Conservation (phyloP, 2,113 vertebrate species). For the Myodes glareolus region DNA sequence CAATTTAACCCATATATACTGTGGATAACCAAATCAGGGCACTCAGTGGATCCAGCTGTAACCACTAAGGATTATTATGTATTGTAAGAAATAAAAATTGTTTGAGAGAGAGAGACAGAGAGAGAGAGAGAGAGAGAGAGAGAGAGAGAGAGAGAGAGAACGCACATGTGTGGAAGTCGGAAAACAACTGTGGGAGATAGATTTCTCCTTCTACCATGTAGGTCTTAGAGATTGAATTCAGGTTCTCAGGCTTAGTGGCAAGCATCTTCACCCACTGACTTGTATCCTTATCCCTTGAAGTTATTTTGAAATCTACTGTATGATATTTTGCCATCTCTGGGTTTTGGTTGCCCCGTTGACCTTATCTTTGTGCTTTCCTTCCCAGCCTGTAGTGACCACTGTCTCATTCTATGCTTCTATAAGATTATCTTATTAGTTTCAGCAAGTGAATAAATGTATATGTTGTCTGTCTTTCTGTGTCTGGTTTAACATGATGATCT, state of each 20-base stretch:
- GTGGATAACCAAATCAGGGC: neutral
- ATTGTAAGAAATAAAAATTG: neutral
- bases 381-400: neutral
- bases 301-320: neutral
- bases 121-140: no score
- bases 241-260: neutral
- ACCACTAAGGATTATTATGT: neutral
- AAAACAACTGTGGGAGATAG: neutral
- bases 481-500: neutral
- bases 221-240: neutral
- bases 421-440: neutral
- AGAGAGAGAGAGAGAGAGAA: no score
- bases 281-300: no score
- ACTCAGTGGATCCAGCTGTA: no score
- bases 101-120: neutral
- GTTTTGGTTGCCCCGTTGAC: neutral
- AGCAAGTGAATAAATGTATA: neutral
- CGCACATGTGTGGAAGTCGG: neutral
- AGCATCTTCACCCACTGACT: neutral
- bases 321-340: neutral
- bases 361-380: neutral
- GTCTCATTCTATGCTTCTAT: neutral
- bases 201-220: neutral
- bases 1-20: neutral
- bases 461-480: neutral